Percentiles rank a stretch among this genome's conserved stretches.
These are phyloP conservation scores for Oenanthe melanoleuca DNA, from an alignment of 2,113 vertebrate genomes.

Conservation along the genomic window DNA sequence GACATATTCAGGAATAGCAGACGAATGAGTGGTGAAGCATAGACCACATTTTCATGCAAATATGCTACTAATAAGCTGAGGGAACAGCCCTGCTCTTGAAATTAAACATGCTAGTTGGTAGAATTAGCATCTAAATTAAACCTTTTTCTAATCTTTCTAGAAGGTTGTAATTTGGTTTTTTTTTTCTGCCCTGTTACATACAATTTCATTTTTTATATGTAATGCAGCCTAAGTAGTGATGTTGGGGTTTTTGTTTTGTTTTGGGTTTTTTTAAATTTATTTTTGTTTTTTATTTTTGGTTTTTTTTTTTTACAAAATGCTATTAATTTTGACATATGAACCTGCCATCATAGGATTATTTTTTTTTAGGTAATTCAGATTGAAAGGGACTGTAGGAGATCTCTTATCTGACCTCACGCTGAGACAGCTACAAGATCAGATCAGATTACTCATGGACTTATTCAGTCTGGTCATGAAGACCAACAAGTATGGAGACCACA, in stretches of 20 bases:
- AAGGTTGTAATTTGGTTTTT: background rate
- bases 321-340: background rate
- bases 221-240: background rate
- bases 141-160: background rate
- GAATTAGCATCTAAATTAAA: constrained; percentile 43
- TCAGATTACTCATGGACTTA: background rate
- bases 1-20: background rate
- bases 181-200: background rate
- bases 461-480: background rate
- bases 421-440: background rate
- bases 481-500: background rate
- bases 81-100: background rate
- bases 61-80: constrained; percentile 12
- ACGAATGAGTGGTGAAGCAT: background rate
- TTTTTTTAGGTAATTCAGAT: background rate
- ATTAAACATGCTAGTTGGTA: background rate
- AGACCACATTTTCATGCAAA: constrained; percentile 48
- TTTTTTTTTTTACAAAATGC: background rate
- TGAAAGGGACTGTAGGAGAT: background rate
- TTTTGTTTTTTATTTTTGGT: too few species aligned
- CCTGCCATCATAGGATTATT: background rate
- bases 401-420: background rate
- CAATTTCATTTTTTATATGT: background rate
- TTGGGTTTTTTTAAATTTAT: too few species aligned
- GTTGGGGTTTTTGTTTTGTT: background rate